Conservation (phyloP, 1,140 invertebrate species). For the Philopotamus ludificatus region DNA sequence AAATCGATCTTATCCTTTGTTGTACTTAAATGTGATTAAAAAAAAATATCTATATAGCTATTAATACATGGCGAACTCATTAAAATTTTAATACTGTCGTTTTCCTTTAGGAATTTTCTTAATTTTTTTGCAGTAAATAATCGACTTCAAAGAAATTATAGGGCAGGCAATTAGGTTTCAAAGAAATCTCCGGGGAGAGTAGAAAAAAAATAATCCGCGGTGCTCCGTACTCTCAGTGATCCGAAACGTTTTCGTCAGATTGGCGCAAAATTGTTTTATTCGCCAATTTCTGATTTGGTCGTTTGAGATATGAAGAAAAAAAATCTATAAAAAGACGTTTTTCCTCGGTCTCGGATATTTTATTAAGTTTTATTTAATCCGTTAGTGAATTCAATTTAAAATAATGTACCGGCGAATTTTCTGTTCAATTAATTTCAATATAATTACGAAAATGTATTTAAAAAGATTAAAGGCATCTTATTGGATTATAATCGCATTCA, state of each 20-base stretch:
- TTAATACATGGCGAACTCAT: not conserved
- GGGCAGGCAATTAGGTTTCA: conserved; percentile 4
- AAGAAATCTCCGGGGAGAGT: not conserved
- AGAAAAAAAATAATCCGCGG: conserved; percentile 9
- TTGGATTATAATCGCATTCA: no score
- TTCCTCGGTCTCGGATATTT: no score
- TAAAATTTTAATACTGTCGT: conserved; percentile 1
- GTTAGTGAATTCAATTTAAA: no score
- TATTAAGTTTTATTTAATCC: no score
- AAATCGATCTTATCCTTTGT: not conserved
- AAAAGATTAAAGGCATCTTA: no score
- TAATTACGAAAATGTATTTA: no score
- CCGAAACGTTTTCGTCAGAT: not conserved
- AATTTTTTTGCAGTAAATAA: not conserved
- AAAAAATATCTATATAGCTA: not conserved
- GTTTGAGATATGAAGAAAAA: no score
- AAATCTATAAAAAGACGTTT: no score
- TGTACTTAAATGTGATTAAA: not conserved
- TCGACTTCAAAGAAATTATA: conserved; percentile 4
- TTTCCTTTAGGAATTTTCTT: not conserved
- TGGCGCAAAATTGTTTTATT: no score
- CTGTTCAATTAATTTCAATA: no score
- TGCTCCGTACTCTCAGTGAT: not conserved
- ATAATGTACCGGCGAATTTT: no score
- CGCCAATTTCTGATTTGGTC: no score